Evolutionary conservation across 2,888 invertebrate genomes (phyloP), one percentile per base, ranked within the genome.

Genomic region (Cepaea hortensis): DNA sequence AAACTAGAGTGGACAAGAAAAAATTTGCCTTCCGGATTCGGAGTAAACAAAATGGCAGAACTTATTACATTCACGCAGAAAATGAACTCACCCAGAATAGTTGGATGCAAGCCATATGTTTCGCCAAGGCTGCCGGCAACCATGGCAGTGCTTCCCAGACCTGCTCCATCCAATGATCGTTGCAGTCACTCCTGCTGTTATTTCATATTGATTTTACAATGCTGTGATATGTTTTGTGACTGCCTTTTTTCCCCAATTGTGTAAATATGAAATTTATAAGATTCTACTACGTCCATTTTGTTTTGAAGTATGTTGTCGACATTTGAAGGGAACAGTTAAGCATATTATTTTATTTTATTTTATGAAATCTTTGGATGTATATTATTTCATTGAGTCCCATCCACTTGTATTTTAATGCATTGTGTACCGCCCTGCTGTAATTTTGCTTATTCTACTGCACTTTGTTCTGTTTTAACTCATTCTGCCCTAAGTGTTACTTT

Each of bases 91-190:
- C 88, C 35, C 93, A 94, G 85, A 92, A 93, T 89, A 91, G 93
- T 84, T 94, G 94, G 94, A 94, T 94, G 94, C 94, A 94, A 87
- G 94, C 94, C 7, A 94, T 94, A 75, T 94, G 94, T 88, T 94
- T 94, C 90, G 94, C 94, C 7, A 94, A 93, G 87, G 93, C 93
- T 85, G 93, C 93, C 13, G 93, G 93, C 5, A 90, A 90, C 35
- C 89, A 90, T 55, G 93, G 92, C 5, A 92, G 92, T 68, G 89
- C 91, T 70, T 94, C 94, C 46, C 91, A 92, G 88, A 93, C 94
- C 4, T 94, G 94, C 91, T 91, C 91, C 11, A 87, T 94, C 23
- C 93, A 93, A 90, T 94, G 81, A 79, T 50, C 20, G n/a, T n/a
- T 50, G 70, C 81, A 73, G 20, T 18, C 70, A 50, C 5, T 48